Conservation (phyloP, 2,888 invertebrate species). For the Leptinotarsa juncta region DNA sequence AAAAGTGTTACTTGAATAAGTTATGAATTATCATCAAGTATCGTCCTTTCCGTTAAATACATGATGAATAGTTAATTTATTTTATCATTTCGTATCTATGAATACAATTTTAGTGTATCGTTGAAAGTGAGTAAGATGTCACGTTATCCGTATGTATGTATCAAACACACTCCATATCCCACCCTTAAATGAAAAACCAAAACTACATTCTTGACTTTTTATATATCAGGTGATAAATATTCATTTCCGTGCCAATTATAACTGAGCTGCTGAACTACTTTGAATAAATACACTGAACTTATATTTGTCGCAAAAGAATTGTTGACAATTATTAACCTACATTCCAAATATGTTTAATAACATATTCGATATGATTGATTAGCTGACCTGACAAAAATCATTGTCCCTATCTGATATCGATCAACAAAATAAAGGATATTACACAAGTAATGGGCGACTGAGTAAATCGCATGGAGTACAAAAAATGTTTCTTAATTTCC, state of each 20-base stretch:
- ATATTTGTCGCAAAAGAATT: not conserved
- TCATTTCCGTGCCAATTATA: slow-evolving; percentile 5
- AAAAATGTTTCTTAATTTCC: slow-evolving; percentile 6
- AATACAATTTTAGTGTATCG: not conserved
- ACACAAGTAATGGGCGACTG: slow-evolving; percentile 5
- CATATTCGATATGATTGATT: not conserved
- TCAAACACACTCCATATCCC: not conserved
- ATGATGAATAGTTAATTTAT: too few species aligned
- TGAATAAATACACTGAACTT: not conserved
- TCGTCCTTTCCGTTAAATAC: too few species aligned
- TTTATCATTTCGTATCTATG: too few species aligned
- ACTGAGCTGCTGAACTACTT: not conserved
- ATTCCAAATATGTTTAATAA: not conserved
- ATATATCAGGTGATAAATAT: not conserved
- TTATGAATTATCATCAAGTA: too few species aligned
- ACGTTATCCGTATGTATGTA: not conserved
- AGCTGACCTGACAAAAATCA: not conserved
- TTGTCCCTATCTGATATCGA: not conserved
- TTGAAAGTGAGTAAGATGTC: not conserved
- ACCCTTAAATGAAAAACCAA: not conserved
- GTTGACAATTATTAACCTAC: not conserved
- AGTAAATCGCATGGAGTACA: not conserved
- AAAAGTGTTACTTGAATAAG: too few species aligned
- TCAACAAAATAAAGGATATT: slow-evolving; percentile 2
- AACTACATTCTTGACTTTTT: slow-evolving; percentile 10